phyloP scores from a whole-genome alignment of 2,888 invertebrate species.

The Aspidiotus destructor region DNA sequence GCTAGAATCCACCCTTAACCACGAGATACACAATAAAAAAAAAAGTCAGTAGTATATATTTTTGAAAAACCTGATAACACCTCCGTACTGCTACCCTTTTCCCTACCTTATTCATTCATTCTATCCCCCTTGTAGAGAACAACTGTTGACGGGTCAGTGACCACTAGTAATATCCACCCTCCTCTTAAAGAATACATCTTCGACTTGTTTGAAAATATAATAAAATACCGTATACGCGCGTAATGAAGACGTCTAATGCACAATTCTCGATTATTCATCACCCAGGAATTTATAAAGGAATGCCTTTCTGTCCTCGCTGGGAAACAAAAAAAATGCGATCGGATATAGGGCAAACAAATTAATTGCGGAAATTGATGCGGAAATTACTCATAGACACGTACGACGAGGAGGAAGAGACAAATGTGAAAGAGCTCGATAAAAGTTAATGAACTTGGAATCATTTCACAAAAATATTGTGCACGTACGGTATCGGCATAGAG shows the following conservation, averaged over 20 bases:
- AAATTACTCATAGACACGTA: neutral
- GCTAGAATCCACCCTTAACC: neutral
- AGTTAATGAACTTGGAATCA: slow-evolving; percentile 1
- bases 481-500: neutral
- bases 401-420: neutral
- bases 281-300: no score
- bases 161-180: neutral
- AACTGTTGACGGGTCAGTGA: slow-evolving; percentile 2
- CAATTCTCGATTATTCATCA: no score
- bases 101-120: neutral
- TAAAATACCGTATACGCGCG: no score
- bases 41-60: slow-evolving; percentile 2
- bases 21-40: neutral
- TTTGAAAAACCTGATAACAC: slow-evolving; percentile 1
- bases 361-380: neutral
- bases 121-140: neutral
- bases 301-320: neutral
- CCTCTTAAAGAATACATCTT: neutral
- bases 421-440: neutral
- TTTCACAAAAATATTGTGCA: neutral
- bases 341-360: slow-evolving; percentile 1
- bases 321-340: neutral
- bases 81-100: neutral
- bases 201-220: neutral
- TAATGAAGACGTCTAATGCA: no score